Base-by-base conservation (phyloP, 1,140 invertebrate species). In the Papilio aristodemus region DNA sequence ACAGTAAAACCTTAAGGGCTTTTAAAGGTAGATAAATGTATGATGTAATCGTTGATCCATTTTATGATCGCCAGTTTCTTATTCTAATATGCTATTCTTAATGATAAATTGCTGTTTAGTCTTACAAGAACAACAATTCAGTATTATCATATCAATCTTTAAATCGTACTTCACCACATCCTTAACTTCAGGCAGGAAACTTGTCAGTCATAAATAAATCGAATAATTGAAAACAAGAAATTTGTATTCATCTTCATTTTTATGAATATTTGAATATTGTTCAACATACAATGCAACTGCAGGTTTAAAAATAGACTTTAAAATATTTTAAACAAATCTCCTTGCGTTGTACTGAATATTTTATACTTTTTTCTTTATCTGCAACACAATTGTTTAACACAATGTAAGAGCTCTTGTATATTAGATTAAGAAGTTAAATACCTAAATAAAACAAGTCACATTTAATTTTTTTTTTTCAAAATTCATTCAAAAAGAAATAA, bases 251-350 rank as follows among this genome's bases (percentile, higher is more conserved):
- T 46, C 10, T 54, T 54, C 46, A 11, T 25, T 54, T 13, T 13
- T 50, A 54, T 54, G 10, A 54, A 54, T 3, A 54, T 54, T 54
- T 22, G 19, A 17, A 54, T 54, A 54, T 19, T 54, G 46, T 11
- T 54, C 17, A 22, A 10, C 19, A 54, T 54, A 54, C 46, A 54
- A 54, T 54, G 4, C 46, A 25, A 4, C 19, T 54, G 46, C 9
- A 0, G 19, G 19, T 10, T 46, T 22, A 54, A 54, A 0, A 25
- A 54, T 25, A 25, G 5, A 25, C 22, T 54, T 54, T 22, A 54
- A 54, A 11, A 54, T 54, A 22, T 54, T 46, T 22, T 25, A 54
- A 54, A 11, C 19, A 11, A 54, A 54, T 19, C 5, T 54, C 19
- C 17, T 54, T 4, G 46, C 46, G 11, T 54, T 54, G 19, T 22